These are phyloP conservation scores for Megaustenia siamemsis DNA, from an alignment of 2,888 invertebrate genomes.

Conservation along the genomic window DNA sequence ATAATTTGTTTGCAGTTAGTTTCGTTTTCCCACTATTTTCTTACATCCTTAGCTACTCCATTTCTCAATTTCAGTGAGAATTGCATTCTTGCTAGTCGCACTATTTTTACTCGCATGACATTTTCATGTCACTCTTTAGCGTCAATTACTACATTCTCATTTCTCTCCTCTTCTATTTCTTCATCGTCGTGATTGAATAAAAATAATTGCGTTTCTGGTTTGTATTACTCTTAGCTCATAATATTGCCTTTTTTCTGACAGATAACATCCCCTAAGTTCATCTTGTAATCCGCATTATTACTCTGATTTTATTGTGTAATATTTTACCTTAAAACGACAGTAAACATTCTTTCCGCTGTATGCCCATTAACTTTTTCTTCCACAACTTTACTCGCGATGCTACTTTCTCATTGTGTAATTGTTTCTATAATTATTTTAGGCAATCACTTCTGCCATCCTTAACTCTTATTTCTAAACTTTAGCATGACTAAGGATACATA, in stretches of 20 bases:
- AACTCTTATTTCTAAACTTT: not conserved
- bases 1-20: no score
- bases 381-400: not conserved
- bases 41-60: not conserved
- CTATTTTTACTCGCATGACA: not conserved
- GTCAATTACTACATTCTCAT: not conserved
- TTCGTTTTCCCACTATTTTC: no score
- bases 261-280: not conserved
- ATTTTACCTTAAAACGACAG: not conserved
- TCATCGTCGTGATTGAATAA: not conserved
- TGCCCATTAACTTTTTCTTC: no score
- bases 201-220: not conserved
- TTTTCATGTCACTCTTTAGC: not conserved
- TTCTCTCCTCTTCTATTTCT: not conserved
- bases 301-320: not conserved
- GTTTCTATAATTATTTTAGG: not conserved
- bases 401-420: not conserved
- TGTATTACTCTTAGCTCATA: not conserved
- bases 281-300: not conserved
- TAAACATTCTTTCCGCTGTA: not conserved
- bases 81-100: not conserved
- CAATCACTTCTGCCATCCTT: not conserved
- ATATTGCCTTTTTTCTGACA: not conserved
- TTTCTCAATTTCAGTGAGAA: no score
- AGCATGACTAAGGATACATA: not conserved